Evolutionary conservation across 2,888 invertebrate genomes (phyloP).

Genomic region (Dorcus hopei): DNA sequence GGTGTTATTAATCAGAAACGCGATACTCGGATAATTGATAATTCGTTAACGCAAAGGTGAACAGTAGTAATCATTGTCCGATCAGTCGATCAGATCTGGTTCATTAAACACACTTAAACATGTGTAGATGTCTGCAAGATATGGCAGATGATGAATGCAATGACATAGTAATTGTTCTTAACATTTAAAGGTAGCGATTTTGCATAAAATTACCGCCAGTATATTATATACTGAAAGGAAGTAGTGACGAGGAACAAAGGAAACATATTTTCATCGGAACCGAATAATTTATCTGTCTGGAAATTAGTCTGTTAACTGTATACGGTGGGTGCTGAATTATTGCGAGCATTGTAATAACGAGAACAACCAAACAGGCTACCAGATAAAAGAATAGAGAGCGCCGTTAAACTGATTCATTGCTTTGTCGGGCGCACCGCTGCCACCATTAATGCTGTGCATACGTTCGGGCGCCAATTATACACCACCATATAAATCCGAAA

Average conservation of each 20-base stretch:
- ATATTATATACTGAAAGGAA: too few species aligned
- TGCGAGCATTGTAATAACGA: conserved; percentile 36
- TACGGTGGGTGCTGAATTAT: conserved; percentile 42
- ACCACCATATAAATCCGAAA: conserved; percentile 34
- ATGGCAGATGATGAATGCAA: too few species aligned
- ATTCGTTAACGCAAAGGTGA: too few species aligned
- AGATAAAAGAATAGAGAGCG: conserved; percentile 42
- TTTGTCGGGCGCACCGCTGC: conserved; percentile 35
- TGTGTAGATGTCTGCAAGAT: too few species aligned
- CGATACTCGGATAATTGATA: too few species aligned
- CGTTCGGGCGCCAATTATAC: conserved; percentile 44
- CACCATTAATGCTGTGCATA: conserved; percentile 43
- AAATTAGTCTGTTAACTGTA: conserved; percentile 23
- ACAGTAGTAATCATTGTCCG: conserved; percentile 1
- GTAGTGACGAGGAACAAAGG: too few species aligned
- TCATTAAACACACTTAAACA: conserved; percentile 7
- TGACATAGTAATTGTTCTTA: too few species aligned
- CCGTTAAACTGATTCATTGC: conserved; percentile 43
- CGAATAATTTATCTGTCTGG: conserved; percentile 20
- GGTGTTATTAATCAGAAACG: too few species aligned
- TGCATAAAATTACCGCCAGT: too few species aligned
- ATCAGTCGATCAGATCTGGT: conserved; percentile 12
- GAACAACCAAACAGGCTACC: conserved; percentile 41
- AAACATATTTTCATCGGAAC: background rate
- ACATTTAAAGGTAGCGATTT: too few species aligned